Evolutionary conservation across 2,113 vertebrate species (phyloP), one percentile per base, ranked within the genome.

Genomic region (Callospermophilus lateralis): DNA sequence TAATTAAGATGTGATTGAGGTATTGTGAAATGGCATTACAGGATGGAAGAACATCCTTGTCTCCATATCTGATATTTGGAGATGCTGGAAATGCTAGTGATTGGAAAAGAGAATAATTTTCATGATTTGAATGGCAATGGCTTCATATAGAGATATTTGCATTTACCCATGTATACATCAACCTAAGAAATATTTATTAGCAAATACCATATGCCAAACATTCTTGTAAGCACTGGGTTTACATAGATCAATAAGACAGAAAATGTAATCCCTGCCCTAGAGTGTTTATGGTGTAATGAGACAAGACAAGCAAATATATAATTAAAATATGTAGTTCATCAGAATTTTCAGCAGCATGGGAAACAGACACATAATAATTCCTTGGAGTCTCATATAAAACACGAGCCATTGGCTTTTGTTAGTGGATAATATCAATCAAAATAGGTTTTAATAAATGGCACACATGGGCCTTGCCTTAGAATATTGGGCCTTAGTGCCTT

Each of bases 131-230:
- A 84, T 95, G 24, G 3, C 74, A 84, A 1, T 51, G 26, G 67
- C 58, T 93, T 97, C 51, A 96, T 78, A 7, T 32, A 73, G 73
- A 89, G 48, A 65, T 68, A 72, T 72, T 93, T 94, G 7, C 3
- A 79, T 72, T 87, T 87, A 87, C 80, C 90, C 84, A 80, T 85
- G 37, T 8, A 26, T 68, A n/a, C 19, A 79, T 80, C 87, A 12
- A 26, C 48, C 90, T 34, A 92, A 81, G 19, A 72, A 73, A 53
- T 6, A 51, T 78, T 93, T 84, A 45, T 74, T 84, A 80, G 3
- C n/a, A 94, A 84, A 39, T 26, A 73, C 8, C 65, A 3, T 92
- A 63, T 91, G 11, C 7, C 20, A 70, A 90, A 63, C 34, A 73
- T 9, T 78, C 24, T 87, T 84, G 22, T 37, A 85, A 28, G 8